These are phyloP conservation scores for Ivindomyrus marchei DNA, from an alignment of 2,113 vertebrate genomes.

Conservation along the genomic window DNA sequence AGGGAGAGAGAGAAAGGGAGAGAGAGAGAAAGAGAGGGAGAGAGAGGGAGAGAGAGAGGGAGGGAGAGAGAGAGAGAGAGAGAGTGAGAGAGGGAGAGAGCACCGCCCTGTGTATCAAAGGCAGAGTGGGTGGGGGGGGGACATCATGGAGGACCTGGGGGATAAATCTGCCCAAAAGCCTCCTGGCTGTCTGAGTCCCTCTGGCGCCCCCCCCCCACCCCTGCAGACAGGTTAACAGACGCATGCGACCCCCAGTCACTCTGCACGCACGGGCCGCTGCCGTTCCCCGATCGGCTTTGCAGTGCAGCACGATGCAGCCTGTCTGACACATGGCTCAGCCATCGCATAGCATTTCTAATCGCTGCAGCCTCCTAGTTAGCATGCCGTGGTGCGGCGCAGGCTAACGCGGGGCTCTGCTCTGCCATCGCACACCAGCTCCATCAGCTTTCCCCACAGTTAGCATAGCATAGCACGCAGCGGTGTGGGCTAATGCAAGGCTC, in stretches of 20 bases:
- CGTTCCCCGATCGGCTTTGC: neutral
- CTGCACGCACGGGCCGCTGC: neutral
- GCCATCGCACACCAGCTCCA: neutral
- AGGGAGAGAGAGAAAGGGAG: neutral
- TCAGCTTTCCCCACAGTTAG: neutral
- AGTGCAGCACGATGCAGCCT: neutral
- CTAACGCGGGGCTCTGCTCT: neutral
- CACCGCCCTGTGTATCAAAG: neutral
- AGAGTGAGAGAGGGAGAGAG: neutral
- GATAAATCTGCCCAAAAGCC: neutral
- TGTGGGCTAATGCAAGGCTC: neutral
- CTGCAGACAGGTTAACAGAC: slow-evolving; percentile 9
- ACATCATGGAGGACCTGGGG: neutral
- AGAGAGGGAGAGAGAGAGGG: neutral
- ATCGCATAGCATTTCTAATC: neutral
- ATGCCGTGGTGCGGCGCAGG: neutral
- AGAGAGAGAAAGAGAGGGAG: slow-evolving; percentile 30
- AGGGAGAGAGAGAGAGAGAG: neutral
- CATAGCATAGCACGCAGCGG: neutral
- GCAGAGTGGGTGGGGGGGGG: neutral
- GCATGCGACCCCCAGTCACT: neutral
- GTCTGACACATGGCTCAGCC: neutral
- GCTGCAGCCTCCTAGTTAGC: neutral
- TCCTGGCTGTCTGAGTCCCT: neutral
- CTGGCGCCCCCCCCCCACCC: neutral